Evolutionary conservation across 2,113 vertebrate genomes (phyloP), one percentile per base, ranked within the genome.

Genomic region (Eulemur macaco): DNA sequence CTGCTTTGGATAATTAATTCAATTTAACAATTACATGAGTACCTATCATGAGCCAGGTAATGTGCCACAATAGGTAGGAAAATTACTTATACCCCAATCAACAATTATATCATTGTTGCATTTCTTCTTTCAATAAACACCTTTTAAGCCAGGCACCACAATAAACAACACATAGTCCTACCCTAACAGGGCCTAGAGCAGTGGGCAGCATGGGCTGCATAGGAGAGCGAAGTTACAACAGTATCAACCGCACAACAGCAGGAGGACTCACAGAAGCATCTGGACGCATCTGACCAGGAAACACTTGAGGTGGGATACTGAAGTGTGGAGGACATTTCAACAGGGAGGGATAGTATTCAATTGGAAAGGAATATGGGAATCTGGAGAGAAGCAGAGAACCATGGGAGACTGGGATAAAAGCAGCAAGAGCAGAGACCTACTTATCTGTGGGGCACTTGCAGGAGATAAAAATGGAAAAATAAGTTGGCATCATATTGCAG

Each of bases 391-490:
- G 37, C 52, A 85, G 58, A 93, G 96, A 88, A 66, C 17, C 68
- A 27, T 39, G 45, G 14, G 27, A 23, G 18, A 76, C 1, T n/a
- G 25, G n/a, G 1, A 37, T 0, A 54, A 21, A 84, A 60, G 27
- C 15, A 81, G 10, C 18, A 86, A 88, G 25, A 95, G 54, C 58
- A 83, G 31, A 92, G 68, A 39, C n/a, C 42, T 89, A n/a, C 80
- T 80, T 82, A 56, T 89, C 77, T 96, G 17, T 37, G 83, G 73
- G 69, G 27, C 15, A 71, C 58, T 91, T 39, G 15, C n/a, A 4
- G 58, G 63, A 90, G 50, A 95, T 64, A 83, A 96, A 96, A 94
- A 90, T 94, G 81, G 58, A 95, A 89, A 95, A 95, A 29, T 52
- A 87, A 80, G 42, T 92, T 96, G 87, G 50, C 81, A 66, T 94